phyloP scores from a whole-genome alignment of 2,888 invertebrate species.

The Nephrotoma appendiculata region DNA sequence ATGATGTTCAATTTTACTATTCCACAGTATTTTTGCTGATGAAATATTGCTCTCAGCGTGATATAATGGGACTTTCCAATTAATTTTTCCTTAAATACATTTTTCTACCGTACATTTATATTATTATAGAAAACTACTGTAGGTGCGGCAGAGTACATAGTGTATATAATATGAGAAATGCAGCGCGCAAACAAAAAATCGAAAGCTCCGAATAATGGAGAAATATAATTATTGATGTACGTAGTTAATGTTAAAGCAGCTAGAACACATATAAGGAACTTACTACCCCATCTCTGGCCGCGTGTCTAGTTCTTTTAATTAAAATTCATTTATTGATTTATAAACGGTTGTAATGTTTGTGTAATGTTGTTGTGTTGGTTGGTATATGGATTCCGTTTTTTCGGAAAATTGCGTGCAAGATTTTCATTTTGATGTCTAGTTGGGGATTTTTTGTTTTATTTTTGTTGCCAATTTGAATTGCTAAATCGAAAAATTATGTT shows the following conservation, averaged over 20 bases:
- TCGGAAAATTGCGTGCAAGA: not conserved
- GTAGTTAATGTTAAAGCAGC: no score
- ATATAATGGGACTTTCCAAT: not conserved
- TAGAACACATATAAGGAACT: not conserved
- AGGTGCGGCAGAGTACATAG: not conserved
- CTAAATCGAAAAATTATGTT: not conserved
- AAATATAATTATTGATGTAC: not conserved
- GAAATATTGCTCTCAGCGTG: not conserved
- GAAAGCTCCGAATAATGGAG: not conserved
- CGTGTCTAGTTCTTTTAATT: not conserved
- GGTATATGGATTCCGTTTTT: not conserved
- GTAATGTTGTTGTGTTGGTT: not conserved
- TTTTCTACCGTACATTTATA: not conserved
- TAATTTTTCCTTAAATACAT: not conserved
- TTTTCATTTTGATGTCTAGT: not conserved
- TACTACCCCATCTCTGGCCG: not conserved
- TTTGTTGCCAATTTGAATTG: not conserved
- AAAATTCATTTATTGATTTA: not conserved
- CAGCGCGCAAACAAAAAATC: not conserved
- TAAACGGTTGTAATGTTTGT: not conserved
- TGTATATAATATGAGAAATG: not conserved
- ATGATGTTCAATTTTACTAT: not conserved
- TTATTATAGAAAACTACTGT: not conserved
- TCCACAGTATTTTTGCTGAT: not conserved
- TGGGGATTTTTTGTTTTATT: not conserved